These are phyloP conservation scores for Myopa testacea DNA, from an alignment of 2,888 invertebrate genomes.

Conservation along the genomic window DNA sequence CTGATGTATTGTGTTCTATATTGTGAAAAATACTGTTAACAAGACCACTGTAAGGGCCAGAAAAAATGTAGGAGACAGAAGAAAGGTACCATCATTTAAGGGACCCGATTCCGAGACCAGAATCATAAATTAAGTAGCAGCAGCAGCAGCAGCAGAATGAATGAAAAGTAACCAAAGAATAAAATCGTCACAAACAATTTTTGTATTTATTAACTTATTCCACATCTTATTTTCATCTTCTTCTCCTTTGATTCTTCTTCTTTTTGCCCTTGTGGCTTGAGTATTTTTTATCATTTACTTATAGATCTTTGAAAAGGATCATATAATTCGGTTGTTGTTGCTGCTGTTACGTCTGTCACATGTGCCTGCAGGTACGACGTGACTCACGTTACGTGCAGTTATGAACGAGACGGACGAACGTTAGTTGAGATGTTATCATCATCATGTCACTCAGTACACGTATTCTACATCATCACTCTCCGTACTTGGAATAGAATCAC, in stretches of 20 bases:
- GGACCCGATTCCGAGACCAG: neutral
- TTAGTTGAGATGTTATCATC: constrained; percentile 27
- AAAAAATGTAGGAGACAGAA: neutral
- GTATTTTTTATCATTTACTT: neutral
- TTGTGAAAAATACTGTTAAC: constrained; percentile 32
- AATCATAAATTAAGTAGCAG: constrained; percentile 29
- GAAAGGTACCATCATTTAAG: neutral
- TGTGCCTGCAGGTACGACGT: constrained; percentile 19
- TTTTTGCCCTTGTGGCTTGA: neutral
- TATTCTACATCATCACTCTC: neutral
- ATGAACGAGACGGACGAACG: neutral
- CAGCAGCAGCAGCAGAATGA: neutral
- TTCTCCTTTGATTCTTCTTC: neutral
- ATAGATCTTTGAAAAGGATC: too few species aligned
- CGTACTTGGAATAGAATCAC: neutral
- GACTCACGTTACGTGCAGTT: constrained; percentile 30
- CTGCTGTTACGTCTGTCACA: too few species aligned
- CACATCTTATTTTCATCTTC: constrained; percentile 24
- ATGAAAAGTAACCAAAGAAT: neutral
- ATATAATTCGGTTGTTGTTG: too few species aligned
- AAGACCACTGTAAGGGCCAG: constrained; percentile 9
- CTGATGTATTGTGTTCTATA: constrained; percentile 7
- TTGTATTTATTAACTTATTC: neutral
- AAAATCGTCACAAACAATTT: constrained; percentile 9
- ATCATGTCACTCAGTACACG: neutral